Percentiles rank a stretch among this genome's conserved stretches.
These are phyloP conservation scores for Gerris lacustris DNA, from an alignment of 2,888 invertebrate species.

Conservation along the genomic window DNA sequence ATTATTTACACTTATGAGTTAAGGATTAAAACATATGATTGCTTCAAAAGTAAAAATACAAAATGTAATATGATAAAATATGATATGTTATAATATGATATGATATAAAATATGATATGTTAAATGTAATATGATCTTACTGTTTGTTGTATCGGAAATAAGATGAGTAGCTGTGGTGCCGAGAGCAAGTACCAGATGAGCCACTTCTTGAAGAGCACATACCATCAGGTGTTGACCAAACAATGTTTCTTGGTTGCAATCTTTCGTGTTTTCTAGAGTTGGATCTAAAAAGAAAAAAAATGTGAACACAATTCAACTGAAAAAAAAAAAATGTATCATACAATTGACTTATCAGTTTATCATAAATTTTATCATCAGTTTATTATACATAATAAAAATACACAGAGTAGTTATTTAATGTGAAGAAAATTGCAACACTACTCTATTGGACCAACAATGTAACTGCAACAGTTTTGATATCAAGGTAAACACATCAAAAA, in stretches of 20 bases:
- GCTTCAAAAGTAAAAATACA: too few species aligned
- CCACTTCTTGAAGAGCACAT: slow-evolving; percentile 88
- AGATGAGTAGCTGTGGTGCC: slow-evolving; percentile 91
- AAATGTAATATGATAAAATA: too few species aligned
- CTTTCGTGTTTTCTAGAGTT: slow-evolving; percentile 82
- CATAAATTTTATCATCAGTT: background rate
- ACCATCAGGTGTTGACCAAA: slow-evolving; percentile 84
- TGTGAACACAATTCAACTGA: slow-evolving; percentile 9
- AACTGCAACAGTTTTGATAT: too few species aligned
- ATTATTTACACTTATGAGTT: too few species aligned
- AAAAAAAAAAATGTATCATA: slow-evolving; percentile 6
- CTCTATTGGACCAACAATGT: too few species aligned
- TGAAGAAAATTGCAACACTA: too few species aligned
- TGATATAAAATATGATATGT: too few species aligned
- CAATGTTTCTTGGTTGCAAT: slow-evolving; percentile 77
- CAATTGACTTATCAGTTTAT: background rate
- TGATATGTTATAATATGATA: too few species aligned
- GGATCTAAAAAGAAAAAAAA: slow-evolving; percentile 47
- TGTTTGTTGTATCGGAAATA: slow-evolving; percentile 73
- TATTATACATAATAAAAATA: background rate
- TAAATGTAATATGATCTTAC: slow-evolving; percentile 41
- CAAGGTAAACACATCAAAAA: too few species aligned
- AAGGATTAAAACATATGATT: too few species aligned
- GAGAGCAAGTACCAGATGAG: slow-evolving; percentile 73
- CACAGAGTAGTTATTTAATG: too few species aligned